These are phyloP conservation scores for Nebria brevicollis DNA, from an alignment of 2,888 invertebrate genomes.

Conservation along the genomic window DNA sequence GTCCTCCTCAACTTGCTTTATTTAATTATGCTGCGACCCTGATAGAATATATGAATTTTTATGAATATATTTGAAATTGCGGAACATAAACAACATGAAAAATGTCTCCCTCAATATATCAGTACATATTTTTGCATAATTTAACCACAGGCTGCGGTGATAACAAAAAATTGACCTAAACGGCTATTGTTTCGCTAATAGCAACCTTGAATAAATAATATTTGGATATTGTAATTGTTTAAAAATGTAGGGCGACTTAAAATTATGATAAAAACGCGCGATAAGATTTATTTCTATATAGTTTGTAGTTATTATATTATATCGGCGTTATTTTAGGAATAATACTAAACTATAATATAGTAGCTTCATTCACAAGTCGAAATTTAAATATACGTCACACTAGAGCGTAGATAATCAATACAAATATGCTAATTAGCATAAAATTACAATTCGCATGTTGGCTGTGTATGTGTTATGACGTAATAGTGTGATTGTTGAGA, in stretches of 20 bases:
- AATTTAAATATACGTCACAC: background rate
- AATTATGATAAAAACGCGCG: background rate
- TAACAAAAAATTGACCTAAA: background rate
- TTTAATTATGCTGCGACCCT: background rate
- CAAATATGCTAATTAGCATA: background rate
- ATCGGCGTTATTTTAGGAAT: background rate
- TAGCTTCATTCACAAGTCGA: background rate
- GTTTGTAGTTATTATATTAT: too few species aligned
- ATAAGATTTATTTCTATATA: too few species aligned
- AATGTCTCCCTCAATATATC: background rate
- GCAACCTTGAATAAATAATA: background rate
- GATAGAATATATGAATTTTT: background rate
- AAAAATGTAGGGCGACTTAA: background rate
- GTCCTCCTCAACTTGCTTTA: background rate
- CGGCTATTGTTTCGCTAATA: background rate
- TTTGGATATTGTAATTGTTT: background rate
- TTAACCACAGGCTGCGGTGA: background rate
- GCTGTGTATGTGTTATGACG: background rate
- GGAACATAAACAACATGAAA: background rate
- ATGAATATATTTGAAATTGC: background rate
- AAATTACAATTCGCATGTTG: background rate
- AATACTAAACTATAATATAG: background rate
- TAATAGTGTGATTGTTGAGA: background rate
- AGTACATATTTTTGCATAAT: background rate
- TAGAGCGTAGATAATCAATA: background rate